phyloP scores from a whole-genome alignment of 2,797 vertebrate genomes.

The Chaenodraco wilsoni region DNA sequence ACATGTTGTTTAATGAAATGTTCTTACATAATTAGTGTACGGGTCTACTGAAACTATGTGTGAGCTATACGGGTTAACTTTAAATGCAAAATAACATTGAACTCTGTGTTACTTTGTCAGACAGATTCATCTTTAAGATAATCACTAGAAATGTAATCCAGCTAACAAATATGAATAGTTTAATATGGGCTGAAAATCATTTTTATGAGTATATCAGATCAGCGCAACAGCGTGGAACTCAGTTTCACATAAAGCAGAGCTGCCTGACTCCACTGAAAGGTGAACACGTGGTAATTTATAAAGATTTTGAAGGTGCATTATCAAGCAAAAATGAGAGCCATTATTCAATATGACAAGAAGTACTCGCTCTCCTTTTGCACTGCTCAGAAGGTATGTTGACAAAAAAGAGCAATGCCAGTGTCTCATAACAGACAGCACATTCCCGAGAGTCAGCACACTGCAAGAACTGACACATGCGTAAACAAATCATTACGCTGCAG shows the following conservation, averaged over 20 bases:
- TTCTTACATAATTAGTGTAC: background rate
- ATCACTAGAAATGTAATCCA: conserved; percentile 2
- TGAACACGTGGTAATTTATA: conserved; percentile 51
- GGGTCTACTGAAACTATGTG: background rate
- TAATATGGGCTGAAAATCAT: conserved; percentile 28
- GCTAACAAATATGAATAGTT: background rate
- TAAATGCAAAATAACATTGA: background rate
- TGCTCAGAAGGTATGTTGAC: conserved; percentile 47
- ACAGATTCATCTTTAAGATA: background rate
- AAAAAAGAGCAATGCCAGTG: conserved; percentile 51
- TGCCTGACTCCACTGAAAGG: conserved; percentile 35
- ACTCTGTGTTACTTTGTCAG: background rate
- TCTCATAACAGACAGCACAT: conserved; percentile 55
- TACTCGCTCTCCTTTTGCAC: conserved; percentile 29
- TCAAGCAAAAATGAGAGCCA: conserved; percentile 60
- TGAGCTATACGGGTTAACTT: background rate
- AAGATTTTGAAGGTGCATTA: conserved; percentile 56
- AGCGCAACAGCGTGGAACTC: conserved; percentile 22
- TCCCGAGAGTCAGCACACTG: conserved; percentile 45
- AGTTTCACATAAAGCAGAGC: conserved; percentile 25
- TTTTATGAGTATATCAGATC: conserved; percentile 28
- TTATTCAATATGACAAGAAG: conserved; percentile 67
- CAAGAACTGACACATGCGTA: conserved; percentile 32
- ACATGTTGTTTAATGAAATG: background rate
- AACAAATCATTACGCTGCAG: conserved; percentile 53